Percentiles rank a stretch among this genome's conserved stretches.
Conservation (phyloP, 2,113 vertebrate species). For the Scomber scombrus region DNA sequence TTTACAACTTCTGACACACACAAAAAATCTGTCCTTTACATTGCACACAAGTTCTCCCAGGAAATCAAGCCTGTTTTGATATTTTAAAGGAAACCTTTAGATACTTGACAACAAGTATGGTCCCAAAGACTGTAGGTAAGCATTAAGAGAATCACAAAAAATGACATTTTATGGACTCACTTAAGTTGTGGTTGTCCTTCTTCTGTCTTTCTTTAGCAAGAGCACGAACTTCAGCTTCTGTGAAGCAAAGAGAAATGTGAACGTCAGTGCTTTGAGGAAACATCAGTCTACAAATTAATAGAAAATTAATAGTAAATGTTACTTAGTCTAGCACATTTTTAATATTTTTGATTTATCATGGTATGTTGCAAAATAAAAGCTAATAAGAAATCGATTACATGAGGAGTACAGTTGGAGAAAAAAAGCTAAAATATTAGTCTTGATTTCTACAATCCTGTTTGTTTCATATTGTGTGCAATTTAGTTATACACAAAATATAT, state of each 20-base stretch:
- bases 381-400: background rate
- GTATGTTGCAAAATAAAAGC: background rate
- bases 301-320: background rate
- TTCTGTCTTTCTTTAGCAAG: conserved; percentile 94
- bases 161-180: conserved; percentile 81
- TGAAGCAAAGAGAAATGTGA: conserved; percentile 10
- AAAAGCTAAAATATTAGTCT: background rate
- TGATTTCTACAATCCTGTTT: background rate
- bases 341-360: background rate
- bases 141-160: background rate
- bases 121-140: too few species aligned
- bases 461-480: conserved; percentile 81
- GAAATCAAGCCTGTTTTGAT: background rate
- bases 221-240: conserved; percentile 81
- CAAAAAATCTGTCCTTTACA: background rate
- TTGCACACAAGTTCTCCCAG: background rate
- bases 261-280: background rate
- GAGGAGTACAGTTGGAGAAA: background rate
- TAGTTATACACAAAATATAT: conserved; percentile 62
- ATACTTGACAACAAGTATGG: background rate
- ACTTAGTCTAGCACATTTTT: background rate
- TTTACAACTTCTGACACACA: background rate
- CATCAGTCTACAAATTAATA: background rate
- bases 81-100: background rate
- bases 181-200: conserved; percentile 96